Base-by-base conservation (phyloP, 2,888 invertebrate species). In the Xestia c-nigrum region DNA sequence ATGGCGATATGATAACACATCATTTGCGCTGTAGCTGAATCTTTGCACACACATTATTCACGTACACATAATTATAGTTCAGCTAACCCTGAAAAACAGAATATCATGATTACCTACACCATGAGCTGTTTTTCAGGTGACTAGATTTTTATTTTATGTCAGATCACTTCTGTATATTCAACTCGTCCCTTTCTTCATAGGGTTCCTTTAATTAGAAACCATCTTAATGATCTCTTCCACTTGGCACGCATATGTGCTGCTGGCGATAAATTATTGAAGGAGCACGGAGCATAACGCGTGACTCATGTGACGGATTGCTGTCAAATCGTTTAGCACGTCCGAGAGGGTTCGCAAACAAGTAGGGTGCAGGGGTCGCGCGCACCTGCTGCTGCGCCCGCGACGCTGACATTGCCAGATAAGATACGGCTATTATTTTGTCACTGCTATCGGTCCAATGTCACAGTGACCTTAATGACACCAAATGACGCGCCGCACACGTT, bases 391-490 rank as follows among this genome's bases (percentile, higher is more conserved):
- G 96, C 95, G 95, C 95, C 92, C 92, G 95, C 95, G 95, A 92
- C 92, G 85, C 91, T 95, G 95, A 96, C 96, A 94, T 96, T 96
- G 96, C 90, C 91, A 94, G 96, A 96, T 96, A 96, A 96, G 96
- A 96, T 96, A 95, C 92, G 93, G 94, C 94, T 95, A 95, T 96
- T 96, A 96, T 96, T 96, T 96, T 95, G 96, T 94, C 94, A 94
- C 92, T 91, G 94, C 92, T 95, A 95, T 95, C 95, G 91, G 91
- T 90, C 95, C 96, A 96, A 96, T 96, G 96, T 96, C 96, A 96
- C 95, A 96, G 94, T 96, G 95, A 96, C 96, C 96, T 96, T 94
- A 96, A 95, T 96, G 96, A 95, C 96, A 95, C 93, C 92, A 93
- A 95, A 95, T 95, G 95, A 94, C 95, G 94, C 94, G 92, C 89